A percentile compares a stretch with the other conserved stretches of the same genome.
Evolutionary conservation across 2,888 invertebrate species (phyloP).

Genomic region (Cinara cedri): DNA sequence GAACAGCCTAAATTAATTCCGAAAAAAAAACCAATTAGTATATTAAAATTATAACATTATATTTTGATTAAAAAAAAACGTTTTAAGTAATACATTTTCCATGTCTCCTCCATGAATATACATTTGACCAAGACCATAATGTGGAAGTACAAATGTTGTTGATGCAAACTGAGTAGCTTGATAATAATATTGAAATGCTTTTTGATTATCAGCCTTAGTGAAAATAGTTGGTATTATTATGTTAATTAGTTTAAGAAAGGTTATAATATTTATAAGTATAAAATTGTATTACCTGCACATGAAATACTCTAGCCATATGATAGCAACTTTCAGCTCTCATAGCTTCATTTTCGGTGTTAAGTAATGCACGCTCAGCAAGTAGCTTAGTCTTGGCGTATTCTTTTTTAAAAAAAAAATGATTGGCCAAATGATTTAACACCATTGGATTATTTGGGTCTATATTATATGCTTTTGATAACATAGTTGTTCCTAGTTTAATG

Average conservation of each 20-base stretch:
- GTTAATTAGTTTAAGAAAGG: no score
- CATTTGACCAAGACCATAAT: not conserved
- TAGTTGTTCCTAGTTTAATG: slow-evolving; percentile 91
- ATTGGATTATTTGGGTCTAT: slow-evolving; percentile 98
- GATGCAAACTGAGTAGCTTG: not conserved
- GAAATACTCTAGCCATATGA: slow-evolving; percentile 93
- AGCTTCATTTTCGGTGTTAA: slow-evolving; percentile 97
- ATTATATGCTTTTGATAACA: slow-evolving; percentile 94
- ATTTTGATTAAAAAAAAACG: slow-evolving; percentile 1
- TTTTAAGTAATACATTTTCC: not conserved
- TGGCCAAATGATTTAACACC: slow-evolving; percentile 98
- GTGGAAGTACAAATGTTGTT: not conserved
- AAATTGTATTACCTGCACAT: slow-evolving; percentile 73
- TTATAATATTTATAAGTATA: not conserved
- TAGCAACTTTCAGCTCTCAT: slow-evolving; percentile 99
- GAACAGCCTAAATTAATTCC: slow-evolving; percentile 76
- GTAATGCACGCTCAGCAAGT: slow-evolving; percentile 94
- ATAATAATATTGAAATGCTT: slow-evolving; percentile 94
- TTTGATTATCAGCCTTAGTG: slow-evolving; percentile 81
- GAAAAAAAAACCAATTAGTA: not conserved
- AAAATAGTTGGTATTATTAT: no score
- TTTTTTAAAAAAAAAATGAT: slow-evolving; percentile 99
- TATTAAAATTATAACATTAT: not conserved
- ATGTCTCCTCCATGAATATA: not conserved
- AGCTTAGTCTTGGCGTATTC: slow-evolving; percentile 96